Evolutionary conservation across 35 echinoderm and acorn worm genomes (phyloP).

Genomic region (Heliocidaris erythrogramma): DNA sequence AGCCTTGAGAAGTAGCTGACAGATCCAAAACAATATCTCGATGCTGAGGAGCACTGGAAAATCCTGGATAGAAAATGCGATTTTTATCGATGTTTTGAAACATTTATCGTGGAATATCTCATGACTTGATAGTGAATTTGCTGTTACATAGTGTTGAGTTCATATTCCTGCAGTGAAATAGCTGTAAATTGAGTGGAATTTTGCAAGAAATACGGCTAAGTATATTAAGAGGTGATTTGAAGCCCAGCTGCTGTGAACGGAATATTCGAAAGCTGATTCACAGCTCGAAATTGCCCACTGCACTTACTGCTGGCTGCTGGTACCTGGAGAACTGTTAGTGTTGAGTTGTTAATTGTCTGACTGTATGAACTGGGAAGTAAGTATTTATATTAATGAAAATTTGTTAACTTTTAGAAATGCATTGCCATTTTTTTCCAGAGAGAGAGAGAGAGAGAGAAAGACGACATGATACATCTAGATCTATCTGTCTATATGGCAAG

Average conservation of each 20-base stretch:
- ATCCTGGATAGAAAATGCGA: conserved; percentile 4
- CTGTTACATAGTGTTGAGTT: not conserved
- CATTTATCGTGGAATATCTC: not conserved
- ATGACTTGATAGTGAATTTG: not conserved
- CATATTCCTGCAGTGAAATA: not conserved
- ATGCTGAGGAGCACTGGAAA: not conserved
- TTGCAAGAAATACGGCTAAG: not conserved
- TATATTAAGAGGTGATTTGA: not conserved
- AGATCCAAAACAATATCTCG: conserved; percentile 90
- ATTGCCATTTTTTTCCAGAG: no score
- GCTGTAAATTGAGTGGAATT: not conserved
- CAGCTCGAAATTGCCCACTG: not conserved
- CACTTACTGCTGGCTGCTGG: not conserved
- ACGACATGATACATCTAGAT: no score
- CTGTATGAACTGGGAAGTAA: no score
- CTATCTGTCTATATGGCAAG: no score
- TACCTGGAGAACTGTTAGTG: not conserved
- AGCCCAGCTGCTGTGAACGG: not conserved
- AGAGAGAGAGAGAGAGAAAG: no score
- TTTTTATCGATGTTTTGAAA: not conserved
- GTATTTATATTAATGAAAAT: no score
- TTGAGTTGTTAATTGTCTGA: no score
- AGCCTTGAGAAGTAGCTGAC: conserved; percentile 85
- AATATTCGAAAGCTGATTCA: not conserved
- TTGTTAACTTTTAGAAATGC: no score